A percentile compares a stretch with the other conserved stretches of the same genome.
phyloP scores from a whole-genome alignment of 2,888 invertebrate species.

The Erynnis tages region DNA sequence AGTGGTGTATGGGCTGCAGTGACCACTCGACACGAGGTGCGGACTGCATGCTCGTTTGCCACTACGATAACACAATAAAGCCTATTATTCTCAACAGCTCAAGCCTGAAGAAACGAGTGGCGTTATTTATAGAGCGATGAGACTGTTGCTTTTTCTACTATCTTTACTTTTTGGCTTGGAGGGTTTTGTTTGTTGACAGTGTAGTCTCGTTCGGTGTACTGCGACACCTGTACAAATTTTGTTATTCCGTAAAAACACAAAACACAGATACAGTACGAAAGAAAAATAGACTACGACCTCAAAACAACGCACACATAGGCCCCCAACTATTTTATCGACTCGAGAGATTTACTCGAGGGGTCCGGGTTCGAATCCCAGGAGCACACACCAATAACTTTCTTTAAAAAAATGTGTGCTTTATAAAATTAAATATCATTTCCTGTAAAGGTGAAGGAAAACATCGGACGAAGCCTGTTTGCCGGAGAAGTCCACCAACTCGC shows the following conservation, averaged over 20 bases:
- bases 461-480: too few relatives aligned
- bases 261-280: too few relatives aligned
- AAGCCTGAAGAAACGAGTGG: conserved; percentile 6
- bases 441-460: too few relatives aligned
- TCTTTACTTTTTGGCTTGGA: conserved; percentile 22
- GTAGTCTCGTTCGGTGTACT: conserved; percentile 14
- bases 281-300: not conserved
- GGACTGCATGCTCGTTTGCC: not conserved
- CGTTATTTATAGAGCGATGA: conserved; percentile 23
- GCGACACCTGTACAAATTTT: conserved; percentile 19
- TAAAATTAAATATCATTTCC: too few relatives aligned
- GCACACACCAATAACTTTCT: too few relatives aligned
- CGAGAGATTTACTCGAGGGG: too few relatives aligned
- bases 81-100: conserved; percentile 10
- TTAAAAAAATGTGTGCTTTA: too few relatives aligned
- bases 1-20: too few relatives aligned
- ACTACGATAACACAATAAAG: conserved; percentile 1
- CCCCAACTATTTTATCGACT: too few relatives aligned
- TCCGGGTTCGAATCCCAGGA: too few relatives aligned
- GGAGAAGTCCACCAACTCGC: too few relatives aligned
- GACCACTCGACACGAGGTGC: not conserved
- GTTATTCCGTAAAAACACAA: conserved; percentile 1
- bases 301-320: too few relatives aligned
- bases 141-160: conserved; percentile 19
- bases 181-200: conserved; percentile 25